These are phyloP conservation scores for Coelopa frigida DNA, from an alignment of 1,140 invertebrate species.

Conservation along the genomic window DNA sequence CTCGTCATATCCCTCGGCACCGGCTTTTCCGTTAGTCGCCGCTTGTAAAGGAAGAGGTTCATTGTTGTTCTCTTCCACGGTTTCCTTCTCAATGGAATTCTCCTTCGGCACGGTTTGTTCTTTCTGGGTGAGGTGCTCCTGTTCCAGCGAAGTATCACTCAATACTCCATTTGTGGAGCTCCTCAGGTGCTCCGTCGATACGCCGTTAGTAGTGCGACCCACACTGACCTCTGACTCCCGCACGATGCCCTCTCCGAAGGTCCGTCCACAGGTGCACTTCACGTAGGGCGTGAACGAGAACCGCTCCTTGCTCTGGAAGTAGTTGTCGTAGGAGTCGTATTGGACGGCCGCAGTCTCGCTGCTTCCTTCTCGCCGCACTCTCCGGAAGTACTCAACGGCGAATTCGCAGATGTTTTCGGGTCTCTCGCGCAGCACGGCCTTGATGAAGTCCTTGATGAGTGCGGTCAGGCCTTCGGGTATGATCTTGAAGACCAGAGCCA, in stretches of 20 bases:
- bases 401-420: slow-evolving; percentile 47
- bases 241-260: neutral
- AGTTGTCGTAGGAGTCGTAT: slow-evolving; percentile 29
- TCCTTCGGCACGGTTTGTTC: too few relatives aligned
- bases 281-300: slow-evolving; percentile 5
- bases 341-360: slow-evolving; percentile 16
- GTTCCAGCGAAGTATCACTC: too few relatives aligned
- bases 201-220: too few relatives aligned
- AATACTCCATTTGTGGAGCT: too few relatives aligned
- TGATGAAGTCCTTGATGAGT: slow-evolving; percentile 49
- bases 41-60: too few relatives aligned
- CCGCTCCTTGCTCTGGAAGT: slow-evolving; percentile 9
- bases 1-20: too few relatives aligned
- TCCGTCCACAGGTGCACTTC: slow-evolving; percentile 11
- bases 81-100: too few relatives aligned
- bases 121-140: too few relatives aligned
- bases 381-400: slow-evolving; percentile 47
- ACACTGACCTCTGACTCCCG: too few relatives aligned
- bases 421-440: slow-evolving; percentile 47
- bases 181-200: too few relatives aligned
- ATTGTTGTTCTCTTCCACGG: too few relatives aligned
- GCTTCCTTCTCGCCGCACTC: slow-evolving; percentile 39
- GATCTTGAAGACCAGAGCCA: slow-evolving; percentile 41
- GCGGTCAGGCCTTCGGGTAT: slow-evolving; percentile 49
- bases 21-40: too few relatives aligned